Evolutionary conservation across 2,797 vertebrate species (phyloP), one percentile per base, ranked within the genome.

Genomic region (Margarornis squamiger): DNA sequence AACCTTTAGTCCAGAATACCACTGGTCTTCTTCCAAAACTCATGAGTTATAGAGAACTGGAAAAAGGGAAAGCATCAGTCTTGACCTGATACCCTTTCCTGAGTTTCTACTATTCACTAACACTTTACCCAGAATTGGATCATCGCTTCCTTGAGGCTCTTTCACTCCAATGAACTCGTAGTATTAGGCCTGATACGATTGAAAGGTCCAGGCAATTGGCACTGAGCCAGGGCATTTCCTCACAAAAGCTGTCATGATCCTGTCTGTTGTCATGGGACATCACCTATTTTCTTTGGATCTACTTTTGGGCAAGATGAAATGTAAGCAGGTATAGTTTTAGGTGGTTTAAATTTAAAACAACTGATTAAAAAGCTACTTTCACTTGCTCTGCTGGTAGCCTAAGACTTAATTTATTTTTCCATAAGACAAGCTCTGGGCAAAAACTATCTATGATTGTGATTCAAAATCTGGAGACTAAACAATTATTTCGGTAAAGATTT

Each of bases 401-500:
- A 66, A 84, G 32, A 45, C 36, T 9, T 78, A 86, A 30, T 71
- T 93, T 91, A 45, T 82, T 85, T 88, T 92, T 70, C 51, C 9
- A 6, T 57, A 84, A 76, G 39, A 81, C 18, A 67, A 32, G 30
- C 36, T 84, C 45, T 90, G 45, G n/a, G 55, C 67, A 88, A 87
- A 90, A 95, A 32, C 26, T 55, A 3, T 55, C 34, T 92, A 8
- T 51, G 67, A 71, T 10, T 82, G 67, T 59, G 57, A 71, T 63
- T 94, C 55, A 76, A 82, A 93, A 91, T 73, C 67, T 88, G 61
- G 67, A 87, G 27, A 85, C 9, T 38, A 87, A 95, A 84, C 41
- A 77, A 79, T 92, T 93, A 74, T 38, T 89, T 63, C 52, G 49
- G 78, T 84, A 81, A 86, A 93, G 93, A 90, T 78, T 93, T 94